These are phyloP conservation scores for Dasyurus viverrinus DNA, from an alignment of 2,113 vertebrate species.

Conservation along the genomic window DNA sequence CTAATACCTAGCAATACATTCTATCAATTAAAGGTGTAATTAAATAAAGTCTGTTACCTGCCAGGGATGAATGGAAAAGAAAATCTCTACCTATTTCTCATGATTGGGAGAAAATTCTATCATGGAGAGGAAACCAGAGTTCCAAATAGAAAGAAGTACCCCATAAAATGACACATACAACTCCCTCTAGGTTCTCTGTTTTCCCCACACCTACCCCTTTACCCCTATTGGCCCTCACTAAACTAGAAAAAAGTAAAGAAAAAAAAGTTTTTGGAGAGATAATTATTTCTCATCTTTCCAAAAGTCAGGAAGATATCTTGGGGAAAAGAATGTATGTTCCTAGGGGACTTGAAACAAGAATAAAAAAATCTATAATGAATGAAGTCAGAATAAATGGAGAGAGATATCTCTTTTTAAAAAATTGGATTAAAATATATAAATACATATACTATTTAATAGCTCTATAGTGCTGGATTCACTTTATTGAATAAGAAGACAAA, in stretches of 20 bases:
- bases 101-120: background rate
- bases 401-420: background rate
- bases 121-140: background rate
- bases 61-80: background rate
- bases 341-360: background rate
- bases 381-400: background rate
- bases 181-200: background rate
- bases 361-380: background rate
- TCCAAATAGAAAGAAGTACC: background rate
- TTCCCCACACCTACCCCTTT: background rate
- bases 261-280: background rate
- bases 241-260: background rate
- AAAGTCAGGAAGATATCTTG: background rate
- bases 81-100: background rate
- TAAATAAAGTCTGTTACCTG: background rate
- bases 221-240: background rate
- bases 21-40: conserved; percentile 21
- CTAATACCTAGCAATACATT: conserved; percentile 23
- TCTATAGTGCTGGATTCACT: background rate
- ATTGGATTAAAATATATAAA: background rate
- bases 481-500: background rate
- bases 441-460: background rate
- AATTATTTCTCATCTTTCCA: background rate
- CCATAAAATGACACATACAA: background rate
- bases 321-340: background rate